Evolutionary conservation across 2,888 invertebrate species (phyloP), one percentile per base, ranked within the genome.

Genomic region (Barypeithes pellucidus): DNA sequence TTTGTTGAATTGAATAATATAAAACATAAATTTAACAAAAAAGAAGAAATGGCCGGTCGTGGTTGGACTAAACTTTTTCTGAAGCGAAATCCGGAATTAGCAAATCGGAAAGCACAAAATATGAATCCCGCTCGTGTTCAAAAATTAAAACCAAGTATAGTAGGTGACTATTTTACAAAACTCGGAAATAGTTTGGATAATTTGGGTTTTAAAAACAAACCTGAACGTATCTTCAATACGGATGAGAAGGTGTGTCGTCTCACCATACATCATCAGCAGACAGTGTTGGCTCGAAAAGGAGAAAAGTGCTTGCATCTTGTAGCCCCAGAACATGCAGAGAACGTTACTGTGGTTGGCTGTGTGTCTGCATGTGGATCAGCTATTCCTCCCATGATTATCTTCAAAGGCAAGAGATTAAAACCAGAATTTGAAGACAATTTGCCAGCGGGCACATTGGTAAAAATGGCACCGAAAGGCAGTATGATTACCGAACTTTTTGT

Each of bases 291-390:
- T 7, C 33, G 75, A 76, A 81, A 80, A 77, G 82, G 82, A 18
- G 65, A 77, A n/a, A 81, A 79, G 76, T 75, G 80, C 39, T 80
- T 83, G n/a, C 81, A 83, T 67, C 39, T 82, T 2, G 69, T 82
- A 5, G 79, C 80, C 4, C 72, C 69, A 20, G 83, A 84, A 67
- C 82, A 84, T 73, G 81, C 68, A 24, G 80, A 82, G 76, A 82
- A 80, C 67, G 79, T 80, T 18, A 80, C 80, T 14, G 63, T 81
- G 14, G 80, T 80, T 11, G 72, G 69, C 5, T 80, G 79, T 73
- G 80, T 75, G 12, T 81, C 76, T 76, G 81, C 81, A 18, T 9
- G 76, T 63, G 81, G 80, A 24, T 73, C 72, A 59, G 36, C 75
- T 16, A 78, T 81, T 29, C 80, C 79, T 14, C 80, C 79, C 9